Conservation (phyloP, 2,888 invertebrate species). For the Papilio elwesi region DNA sequence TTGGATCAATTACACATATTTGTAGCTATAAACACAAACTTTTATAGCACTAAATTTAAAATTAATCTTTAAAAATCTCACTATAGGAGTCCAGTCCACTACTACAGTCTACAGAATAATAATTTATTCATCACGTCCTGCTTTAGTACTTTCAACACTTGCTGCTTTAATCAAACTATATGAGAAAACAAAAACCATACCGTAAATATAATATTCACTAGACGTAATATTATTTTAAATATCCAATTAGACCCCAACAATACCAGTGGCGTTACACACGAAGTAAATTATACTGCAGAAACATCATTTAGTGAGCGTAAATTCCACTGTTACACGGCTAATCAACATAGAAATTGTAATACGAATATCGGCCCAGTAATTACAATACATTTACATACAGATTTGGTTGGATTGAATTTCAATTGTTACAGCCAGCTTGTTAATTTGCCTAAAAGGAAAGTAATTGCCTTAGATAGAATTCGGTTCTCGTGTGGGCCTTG, state of each 20-base stretch:
- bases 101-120: too few relatives aligned
- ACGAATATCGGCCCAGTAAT: conserved; percentile 75
- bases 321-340: conserved; percentile 66
- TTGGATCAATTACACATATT: too few relatives aligned
- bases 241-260: conserved; percentile 43
- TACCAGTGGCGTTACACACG: conserved; percentile 53
- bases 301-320: conserved; percentile 62
- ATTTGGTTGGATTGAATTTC: conserved; percentile 79
- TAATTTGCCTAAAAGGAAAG: conserved; percentile 81
- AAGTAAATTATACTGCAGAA: conserved; percentile 74
- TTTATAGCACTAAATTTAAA: too few relatives aligned
- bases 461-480: conserved; percentile 72
- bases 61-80: too few relatives aligned
- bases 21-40: too few relatives aligned
- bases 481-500: conserved; percentile 55
- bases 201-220: neutral
- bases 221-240: conserved; percentile 33
- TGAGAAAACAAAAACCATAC: neutral
- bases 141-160: too few relatives aligned
- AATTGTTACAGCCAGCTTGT: conserved; percentile 70
- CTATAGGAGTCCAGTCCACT: too few relatives aligned
- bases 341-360: conserved; percentile 76
- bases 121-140: too few relatives aligned
- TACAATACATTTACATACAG: conserved; percentile 81
- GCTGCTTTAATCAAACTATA: neutral